A percentile compares a stretch with the other conserved stretches of the same genome.
Conservation (phyloP, 2,797 vertebrate species). For the Sebastes alutus region DNA sequence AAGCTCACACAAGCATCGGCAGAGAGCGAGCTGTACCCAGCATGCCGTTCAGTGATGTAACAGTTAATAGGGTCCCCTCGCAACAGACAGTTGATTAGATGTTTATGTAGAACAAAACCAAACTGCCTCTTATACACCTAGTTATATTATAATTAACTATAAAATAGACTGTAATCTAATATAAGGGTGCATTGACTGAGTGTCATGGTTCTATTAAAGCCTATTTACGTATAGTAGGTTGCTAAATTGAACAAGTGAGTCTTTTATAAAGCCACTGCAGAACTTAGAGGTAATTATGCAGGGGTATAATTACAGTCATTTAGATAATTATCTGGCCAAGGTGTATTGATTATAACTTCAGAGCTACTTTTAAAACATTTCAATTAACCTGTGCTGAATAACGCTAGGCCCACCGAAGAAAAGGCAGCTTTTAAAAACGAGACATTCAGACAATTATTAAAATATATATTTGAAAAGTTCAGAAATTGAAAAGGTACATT, state of each 20-base stretch:
- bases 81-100: neutral
- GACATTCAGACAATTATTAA: neutral
- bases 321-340: neutral
- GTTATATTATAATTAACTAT: neutral
- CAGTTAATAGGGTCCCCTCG: neutral
- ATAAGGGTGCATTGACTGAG: neutral
- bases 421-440: neutral
- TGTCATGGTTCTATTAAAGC: neutral
- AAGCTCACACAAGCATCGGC: neutral
- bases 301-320: slow-evolving; percentile 5
- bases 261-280: neutral
- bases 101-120: neutral
- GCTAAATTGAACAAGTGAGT: neutral
- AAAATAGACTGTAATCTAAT: neutral
- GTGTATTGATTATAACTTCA: slow-evolving; percentile 1
- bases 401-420: neutral
- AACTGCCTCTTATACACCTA: neutral
- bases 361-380: neutral
- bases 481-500: neutral
- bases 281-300: neutral
- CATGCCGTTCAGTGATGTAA: neutral
- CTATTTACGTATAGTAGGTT: neutral
- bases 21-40: neutral
- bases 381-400: neutral
- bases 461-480: neutral